Percentiles rank a stretch among this genome's conserved stretches.
Evolutionary conservation across 2,113 vertebrate genomes (phyloP).

Genomic region (Hippolais icterina): DNA sequence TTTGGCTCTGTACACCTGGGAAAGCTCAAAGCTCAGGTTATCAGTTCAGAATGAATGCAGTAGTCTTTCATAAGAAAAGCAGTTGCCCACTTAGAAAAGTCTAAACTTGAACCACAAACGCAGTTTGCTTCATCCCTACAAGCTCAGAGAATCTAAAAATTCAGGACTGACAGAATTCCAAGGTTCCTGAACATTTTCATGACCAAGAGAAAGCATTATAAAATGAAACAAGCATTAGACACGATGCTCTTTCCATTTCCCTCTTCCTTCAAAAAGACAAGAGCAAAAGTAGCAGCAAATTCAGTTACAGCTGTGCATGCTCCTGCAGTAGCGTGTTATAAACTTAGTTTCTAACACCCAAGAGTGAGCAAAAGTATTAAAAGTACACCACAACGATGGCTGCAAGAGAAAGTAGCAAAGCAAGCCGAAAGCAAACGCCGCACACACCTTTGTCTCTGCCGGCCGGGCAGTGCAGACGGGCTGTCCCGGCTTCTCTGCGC

Average conservation of each 20-base stretch:
- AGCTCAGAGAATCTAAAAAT: not conserved
- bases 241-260: not conserved
- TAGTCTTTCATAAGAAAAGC: not conserved
- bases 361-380: not conserved
- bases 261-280: not conserved
- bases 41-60: not conserved
- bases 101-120: not conserved
- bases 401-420: not conserved
- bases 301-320: not conserved
- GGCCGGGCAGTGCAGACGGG: not conserved
- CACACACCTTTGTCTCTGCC: conserved; percentile 10
- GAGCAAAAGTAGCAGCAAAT: not conserved
- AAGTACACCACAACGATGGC: not conserved
- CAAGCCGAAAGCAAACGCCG: not conserved
- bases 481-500: not conserved
- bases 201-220: not conserved
- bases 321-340: not conserved
- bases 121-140: not conserved
- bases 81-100: not conserved
- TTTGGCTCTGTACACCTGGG: not conserved
- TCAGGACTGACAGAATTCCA: not conserved
- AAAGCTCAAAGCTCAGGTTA: not conserved
- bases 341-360: not conserved
- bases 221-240: not conserved
- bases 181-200: not conserved